Evolutionary conservation across 2,888 invertebrate genomes (phyloP).

Genomic region (Xestoiulus laeticollis): DNA sequence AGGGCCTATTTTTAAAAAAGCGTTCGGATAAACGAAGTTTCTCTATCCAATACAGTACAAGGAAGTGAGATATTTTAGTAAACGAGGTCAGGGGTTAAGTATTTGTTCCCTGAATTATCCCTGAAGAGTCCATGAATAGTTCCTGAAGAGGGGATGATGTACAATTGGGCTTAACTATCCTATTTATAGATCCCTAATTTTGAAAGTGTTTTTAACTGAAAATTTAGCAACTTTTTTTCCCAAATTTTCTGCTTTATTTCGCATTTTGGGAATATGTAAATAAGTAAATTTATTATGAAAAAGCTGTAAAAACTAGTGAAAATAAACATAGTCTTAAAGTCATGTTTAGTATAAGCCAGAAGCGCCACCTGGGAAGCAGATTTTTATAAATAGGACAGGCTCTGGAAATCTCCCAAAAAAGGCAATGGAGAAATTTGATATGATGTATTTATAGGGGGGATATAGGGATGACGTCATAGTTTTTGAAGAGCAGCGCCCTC

Average conservation of each 20-base stretch:
- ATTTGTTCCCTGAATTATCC: too few relatives aligned
- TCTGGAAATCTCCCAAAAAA: background rate
- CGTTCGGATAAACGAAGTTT: too few relatives aligned
- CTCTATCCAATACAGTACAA: background rate
- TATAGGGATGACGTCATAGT: background rate
- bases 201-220: background rate
- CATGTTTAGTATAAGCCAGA: background rate
- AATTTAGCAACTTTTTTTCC: background rate
- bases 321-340: background rate
- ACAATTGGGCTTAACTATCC: background rate
- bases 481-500: background rate
- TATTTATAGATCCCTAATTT: background rate
- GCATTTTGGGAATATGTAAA: background rate
- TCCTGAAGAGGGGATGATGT: background rate
- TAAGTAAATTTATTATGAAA: background rate
- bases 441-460: background rate
- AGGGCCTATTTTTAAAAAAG: too few relatives aligned
- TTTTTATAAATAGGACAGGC: background rate
- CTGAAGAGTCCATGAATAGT: too few relatives aligned
- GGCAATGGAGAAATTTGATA: background rate
- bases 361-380: background rate
- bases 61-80: background rate
- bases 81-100: background rate
- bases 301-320: background rate
- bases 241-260: background rate